Evolutionary conservation across 1,140 invertebrate genomes (phyloP).

Genomic region (Aphidius ervi): DNA sequence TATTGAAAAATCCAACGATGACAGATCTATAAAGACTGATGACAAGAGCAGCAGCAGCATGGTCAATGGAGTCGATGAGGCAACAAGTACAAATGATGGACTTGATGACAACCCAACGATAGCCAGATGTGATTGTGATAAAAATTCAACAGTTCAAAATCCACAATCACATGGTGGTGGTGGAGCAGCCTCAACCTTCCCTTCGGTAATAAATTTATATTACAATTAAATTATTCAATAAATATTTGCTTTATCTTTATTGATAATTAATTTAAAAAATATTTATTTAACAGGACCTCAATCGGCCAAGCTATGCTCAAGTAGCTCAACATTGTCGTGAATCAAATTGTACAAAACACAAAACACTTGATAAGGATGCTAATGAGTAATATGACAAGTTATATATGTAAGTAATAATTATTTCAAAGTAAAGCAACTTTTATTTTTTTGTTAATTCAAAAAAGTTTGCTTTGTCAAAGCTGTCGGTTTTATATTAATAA

Average conservation of each 20-base stretch:
- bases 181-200: constrained; percentile 44
- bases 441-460: background rate
- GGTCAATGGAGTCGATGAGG: constrained; percentile 52
- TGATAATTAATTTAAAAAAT: constrained; percentile 18
- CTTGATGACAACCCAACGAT: constrained; percentile 43
- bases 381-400: constrained; percentile 41
- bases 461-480: no score
- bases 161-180: constrained; percentile 41
- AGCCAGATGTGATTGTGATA: constrained; percentile 49
- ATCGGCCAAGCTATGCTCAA: constrained; percentile 77
- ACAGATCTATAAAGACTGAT: constrained; percentile 55
- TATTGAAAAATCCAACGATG: constrained; percentile 44
- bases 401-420: constrained; percentile 39
- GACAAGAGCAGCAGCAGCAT: constrained; percentile 40
- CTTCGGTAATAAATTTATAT: constrained; percentile 38
- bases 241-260: background rate
- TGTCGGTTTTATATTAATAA: no score
- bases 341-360: constrained; percentile 53
- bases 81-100: constrained; percentile 46
- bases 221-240: background rate
- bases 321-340: constrained; percentile 73
- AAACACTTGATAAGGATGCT: constrained; percentile 51
- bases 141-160: constrained; percentile 45
- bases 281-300: constrained; percentile 50
- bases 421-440: background rate